Base-by-base conservation (phyloP, 2,888 invertebrate genomes). In the Ormyrus labotus region DNA sequence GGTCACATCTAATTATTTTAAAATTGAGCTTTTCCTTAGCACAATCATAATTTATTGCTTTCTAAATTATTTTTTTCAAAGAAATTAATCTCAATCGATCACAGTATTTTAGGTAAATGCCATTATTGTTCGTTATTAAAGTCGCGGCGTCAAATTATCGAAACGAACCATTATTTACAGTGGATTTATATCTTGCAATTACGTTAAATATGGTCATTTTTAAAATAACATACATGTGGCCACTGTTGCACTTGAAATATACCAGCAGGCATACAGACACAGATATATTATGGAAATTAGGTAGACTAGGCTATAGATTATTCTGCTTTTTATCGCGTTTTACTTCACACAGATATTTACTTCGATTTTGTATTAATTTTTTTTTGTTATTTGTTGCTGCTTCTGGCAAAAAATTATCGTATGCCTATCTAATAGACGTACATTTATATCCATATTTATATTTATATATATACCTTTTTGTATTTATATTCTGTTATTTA, bases 401-500 rank as follows among this genome's bases (percentile, higher is more conserved):
- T 19, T 57, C 51, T 57, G 64, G 70, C 74, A 70, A 78, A 70
- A 81, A 81, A 67, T 74, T 67, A 74, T 78, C 47, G 13, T 78
- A 78, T 74, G 78, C 67, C 71, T 81, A 81, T 71, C 75, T 75
- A 81, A 71, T 61, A 81, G 73, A 81, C 75, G 74, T 64, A 80
- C 76, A 80, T 67, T 65, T 67, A 75, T 76, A 64, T 70, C 34
- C 69, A 74, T 70, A 74, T 69, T 13, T 58, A 71, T 83, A 83
- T 82, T 81, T 84, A 83, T 74, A 53, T 72, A 34, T 55, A 55
- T 73, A 57, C 57, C 81, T 74, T 51, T 75, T 71, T 51, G 61
- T 78, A 83, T 83, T 83, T 83, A 81, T 84, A 84, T 71, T 74
- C 55, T 75, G 53, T 69, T 74, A 69, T 82, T 83, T 78, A 74